These are phyloP conservation scores for Aldabrachelys gigantea DNA, from an alignment of 2,113 vertebrate species.

Conservation along the genomic window DNA sequence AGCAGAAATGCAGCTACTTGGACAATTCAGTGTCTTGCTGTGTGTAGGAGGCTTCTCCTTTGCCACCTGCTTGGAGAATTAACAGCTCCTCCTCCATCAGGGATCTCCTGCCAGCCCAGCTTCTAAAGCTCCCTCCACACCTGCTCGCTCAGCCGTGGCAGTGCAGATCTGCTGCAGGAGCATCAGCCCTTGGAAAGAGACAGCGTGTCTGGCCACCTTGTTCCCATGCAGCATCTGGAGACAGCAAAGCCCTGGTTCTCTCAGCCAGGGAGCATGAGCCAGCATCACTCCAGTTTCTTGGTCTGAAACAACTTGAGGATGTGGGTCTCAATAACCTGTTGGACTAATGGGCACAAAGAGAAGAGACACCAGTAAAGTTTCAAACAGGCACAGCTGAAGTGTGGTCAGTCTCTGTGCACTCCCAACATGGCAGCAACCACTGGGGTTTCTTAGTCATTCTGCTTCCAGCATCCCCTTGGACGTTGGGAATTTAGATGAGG, in stretches of 20 bases:
- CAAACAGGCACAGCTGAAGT: background rate
- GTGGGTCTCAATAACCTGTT: conserved; percentile 88
- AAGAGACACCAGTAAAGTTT: background rate
- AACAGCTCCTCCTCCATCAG: rapidly evolving
- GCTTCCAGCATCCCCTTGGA: background rate
- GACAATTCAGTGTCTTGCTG: rapidly evolving
- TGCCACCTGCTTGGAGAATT: background rate
- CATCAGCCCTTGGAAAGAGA: background rate
- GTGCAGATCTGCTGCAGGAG: rapidly evolving
- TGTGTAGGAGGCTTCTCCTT: rapidly evolving
- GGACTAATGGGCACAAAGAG: conserved; percentile 74
- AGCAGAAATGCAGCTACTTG: background rate
- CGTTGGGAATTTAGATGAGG: background rate
- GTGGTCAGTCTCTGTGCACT: background rate
- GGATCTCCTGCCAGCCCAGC: background rate
- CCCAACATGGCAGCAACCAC: background rate
- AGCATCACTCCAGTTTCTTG: conserved; percentile 28
- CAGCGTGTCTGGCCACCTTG: background rate
- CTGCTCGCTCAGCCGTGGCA: background rate
- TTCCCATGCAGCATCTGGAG: background rate
- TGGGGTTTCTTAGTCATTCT: background rate
- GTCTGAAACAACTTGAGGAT: conserved; percentile 83
- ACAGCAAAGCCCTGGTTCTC: background rate
- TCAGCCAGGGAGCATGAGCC: rapidly evolving
- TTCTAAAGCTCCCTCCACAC: rapidly evolving